Percentiles rank a stretch among this genome's conserved stretches.
These are phyloP conservation scores for Pongo pygmaeus DNA, from an alignment of 2,113 vertebrate species.

Conservation along the genomic window DNA sequence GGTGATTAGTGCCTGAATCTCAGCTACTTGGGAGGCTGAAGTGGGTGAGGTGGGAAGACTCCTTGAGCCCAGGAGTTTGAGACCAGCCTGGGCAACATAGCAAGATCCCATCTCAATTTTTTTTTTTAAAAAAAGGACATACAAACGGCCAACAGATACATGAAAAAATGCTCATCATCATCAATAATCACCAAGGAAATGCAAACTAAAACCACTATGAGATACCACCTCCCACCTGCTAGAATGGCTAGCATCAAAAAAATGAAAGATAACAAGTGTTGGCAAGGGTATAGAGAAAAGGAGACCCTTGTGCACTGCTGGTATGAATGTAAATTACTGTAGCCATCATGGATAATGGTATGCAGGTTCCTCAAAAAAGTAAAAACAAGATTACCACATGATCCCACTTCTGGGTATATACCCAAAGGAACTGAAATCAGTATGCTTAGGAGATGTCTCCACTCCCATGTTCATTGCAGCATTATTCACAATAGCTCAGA, in stretches of 20 bases:
- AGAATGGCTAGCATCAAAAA: not conserved
- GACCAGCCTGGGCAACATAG: not conserved
- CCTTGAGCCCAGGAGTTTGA: not conserved
- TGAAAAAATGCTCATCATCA: not conserved
- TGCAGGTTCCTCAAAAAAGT: not conserved
- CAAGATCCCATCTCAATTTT: not conserved
- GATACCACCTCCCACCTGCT: not conserved
- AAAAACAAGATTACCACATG: not conserved
- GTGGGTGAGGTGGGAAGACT: not conserved
- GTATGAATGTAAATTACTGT: not conserved
- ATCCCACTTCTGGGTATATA: not conserved
- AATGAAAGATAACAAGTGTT: not conserved
- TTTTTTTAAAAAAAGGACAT: not conserved
- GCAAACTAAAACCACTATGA: not conserved
- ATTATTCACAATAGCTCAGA: not conserved
- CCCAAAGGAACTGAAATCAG: not conserved
- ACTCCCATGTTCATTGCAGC: not conserved
- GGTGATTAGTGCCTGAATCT: not conserved
- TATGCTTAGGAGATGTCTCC: not conserved
- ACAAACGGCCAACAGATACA: not conserved
- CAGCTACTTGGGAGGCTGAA: not conserved
- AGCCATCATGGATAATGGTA: not conserved
- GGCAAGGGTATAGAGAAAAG: not conserved
- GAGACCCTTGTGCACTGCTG: not conserved
- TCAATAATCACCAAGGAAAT: not conserved